Base-by-base conservation (phyloP, 2,113 vertebrate species). In the Salvator merianae region DNA sequence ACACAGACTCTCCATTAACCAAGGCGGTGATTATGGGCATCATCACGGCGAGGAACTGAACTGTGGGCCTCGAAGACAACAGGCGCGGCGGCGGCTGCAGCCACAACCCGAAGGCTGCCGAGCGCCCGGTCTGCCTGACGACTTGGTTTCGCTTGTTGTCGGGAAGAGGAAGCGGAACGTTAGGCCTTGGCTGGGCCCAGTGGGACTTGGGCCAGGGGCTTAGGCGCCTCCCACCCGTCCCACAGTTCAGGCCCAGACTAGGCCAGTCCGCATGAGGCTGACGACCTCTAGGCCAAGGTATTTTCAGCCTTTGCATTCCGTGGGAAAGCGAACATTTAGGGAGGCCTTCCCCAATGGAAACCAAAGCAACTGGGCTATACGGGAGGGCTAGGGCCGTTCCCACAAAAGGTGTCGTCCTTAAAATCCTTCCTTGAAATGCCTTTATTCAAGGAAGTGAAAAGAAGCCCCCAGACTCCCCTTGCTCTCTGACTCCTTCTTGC, bases 1-100 rank as follows among this genome's bases (percentile, higher is more conserved):
- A 74, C 72, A 69, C 88, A 72, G 83, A 47, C 87, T 87, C 87
- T 86, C 87, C 83, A 91, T 90, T 90, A 90, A 81, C 77, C 85
- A 72, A 75, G 77, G 83, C 82, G 86, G 83, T 88, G 89, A 92
- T 92, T 88, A 92, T 59, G 68, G 82, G 83, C 85, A 84, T 90
- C 83, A 88, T 86, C 87, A 43, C 83, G 73, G 83, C 83, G 34
- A 85, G 87, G 68, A 66, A 82, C 9, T 85, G 83, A 88, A 88
- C 89, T 90, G 83, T 72, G 77, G 84, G 90, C 84, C 84, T 76
- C 77, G 77, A 86, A 79, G 87, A 80, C 85, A 78, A 76, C 81
- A 73, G 77, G 87, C 77, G 73, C 77, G 68, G 26, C 78, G 26
- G 18, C 30, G 77, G 68, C 77, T 73, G 18, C 78, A 28, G 26